These are phyloP conservation scores for Drosophila simulans DNA, from an alignment of 1,140 invertebrate species.

Conservation along the genomic window DNA sequence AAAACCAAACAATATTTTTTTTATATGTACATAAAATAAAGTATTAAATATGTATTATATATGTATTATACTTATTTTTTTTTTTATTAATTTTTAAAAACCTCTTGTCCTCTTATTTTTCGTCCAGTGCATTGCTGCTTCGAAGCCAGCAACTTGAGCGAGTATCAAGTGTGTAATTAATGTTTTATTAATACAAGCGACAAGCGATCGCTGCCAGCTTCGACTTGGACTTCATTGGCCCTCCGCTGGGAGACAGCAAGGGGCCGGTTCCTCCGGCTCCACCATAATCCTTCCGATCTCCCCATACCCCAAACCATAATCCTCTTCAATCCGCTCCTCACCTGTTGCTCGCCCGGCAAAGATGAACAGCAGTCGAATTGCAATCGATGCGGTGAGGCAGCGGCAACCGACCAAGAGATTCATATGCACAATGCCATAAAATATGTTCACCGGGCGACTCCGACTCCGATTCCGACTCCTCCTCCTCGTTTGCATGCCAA, in stretches of 20 bases:
- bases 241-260: slow-evolving; percentile 44
- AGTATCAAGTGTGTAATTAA: slow-evolving; percentile 84
- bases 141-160: slow-evolving; percentile 35
- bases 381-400: slow-evolving; percentile 73
- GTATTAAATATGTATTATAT: too few relatives aligned
- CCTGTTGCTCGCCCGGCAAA: slow-evolving; percentile 25
- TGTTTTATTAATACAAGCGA: slow-evolving; percentile 85
- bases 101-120: neutral
- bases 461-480: neutral
- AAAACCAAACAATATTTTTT: too few relatives aligned
- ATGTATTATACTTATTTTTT: too few relatives aligned
- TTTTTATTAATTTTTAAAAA: too few relatives aligned
- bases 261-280: slow-evolving; percentile 1
- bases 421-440: slow-evolving; percentile 82
- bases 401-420: slow-evolving; percentile 65
- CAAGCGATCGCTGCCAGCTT: slow-evolving; percentile 77
- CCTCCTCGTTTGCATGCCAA: slow-evolving; percentile 13
- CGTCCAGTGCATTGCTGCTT: slow-evolving; percentile 1
- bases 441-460: slow-evolving; percentile 51
- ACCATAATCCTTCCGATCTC: neutral
- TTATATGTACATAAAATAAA: too few relatives aligned
- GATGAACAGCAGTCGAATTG: slow-evolving; percentile 84
- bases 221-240: slow-evolving; percentile 21
- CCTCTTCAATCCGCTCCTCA: neutral
- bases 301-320: slow-evolving; percentile 6